phyloP scores from a whole-genome alignment of 2,113 vertebrate genomes.

The Elephas maximus region DNA sequence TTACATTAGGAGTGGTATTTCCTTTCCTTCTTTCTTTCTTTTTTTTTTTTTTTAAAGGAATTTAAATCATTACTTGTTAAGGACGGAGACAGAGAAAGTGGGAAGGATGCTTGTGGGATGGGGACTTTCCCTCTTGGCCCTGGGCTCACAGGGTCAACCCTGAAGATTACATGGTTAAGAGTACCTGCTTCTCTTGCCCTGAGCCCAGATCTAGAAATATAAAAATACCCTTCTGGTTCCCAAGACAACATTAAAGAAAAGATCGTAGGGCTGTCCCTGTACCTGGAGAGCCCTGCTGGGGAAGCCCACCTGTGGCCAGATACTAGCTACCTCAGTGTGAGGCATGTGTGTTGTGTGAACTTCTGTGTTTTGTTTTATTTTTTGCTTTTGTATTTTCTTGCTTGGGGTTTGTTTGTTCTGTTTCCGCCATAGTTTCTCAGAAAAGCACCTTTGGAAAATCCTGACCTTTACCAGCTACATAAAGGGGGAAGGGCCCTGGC shows the following conservation, averaged over 20 bases:
- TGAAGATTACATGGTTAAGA: background rate
- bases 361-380: background rate
- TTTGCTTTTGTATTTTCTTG: constrained; percentile 13
- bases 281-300: background rate
- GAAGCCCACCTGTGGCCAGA: background rate
- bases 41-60: constrained; percentile 2
- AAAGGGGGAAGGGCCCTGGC: background rate
- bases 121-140: background rate
- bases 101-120: background rate
- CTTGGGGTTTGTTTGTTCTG: background rate
- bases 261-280: accelerated
- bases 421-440: constrained; percentile 28
- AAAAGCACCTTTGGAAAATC: constrained; percentile 7
- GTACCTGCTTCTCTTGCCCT: background rate
- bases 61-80: background rate
- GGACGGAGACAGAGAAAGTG: background rate
- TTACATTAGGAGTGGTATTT: background rate
- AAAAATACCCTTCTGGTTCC: background rate
- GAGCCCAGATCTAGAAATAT: background rate
- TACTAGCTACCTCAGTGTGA: background rate
- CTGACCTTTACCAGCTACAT: background rate
- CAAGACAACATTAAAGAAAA: background rate
- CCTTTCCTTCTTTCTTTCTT: too few species aligned
- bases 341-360: background rate
- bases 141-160: background rate